These are phyloP conservation scores for Microcebus griseorufus DNA, from an alignment of 2,113 vertebrate genomes.

Conservation along the genomic window DNA sequence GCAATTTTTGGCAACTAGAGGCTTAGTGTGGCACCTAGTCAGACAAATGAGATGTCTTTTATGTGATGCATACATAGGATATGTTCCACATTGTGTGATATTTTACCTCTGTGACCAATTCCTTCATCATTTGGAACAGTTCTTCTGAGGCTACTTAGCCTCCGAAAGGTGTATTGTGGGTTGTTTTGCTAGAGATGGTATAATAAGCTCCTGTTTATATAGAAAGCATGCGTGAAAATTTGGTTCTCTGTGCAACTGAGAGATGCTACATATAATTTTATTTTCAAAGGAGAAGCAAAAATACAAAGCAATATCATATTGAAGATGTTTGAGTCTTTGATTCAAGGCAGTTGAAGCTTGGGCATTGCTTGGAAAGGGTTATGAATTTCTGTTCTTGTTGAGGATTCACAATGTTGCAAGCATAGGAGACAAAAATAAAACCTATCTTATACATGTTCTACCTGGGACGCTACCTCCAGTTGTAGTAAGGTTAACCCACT, in stretches of 20 bases:
- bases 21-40: neutral
- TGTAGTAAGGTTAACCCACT: neutral
- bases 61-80: neutral
- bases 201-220: neutral
- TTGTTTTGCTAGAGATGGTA: neutral
- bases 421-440: neutral
- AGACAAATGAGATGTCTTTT: neutral
- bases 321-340: neutral
- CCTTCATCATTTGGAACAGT: neutral
- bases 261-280: neutral
- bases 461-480: neutral
- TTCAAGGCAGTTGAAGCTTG: neutral
- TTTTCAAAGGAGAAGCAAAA: conserved; percentile 31
- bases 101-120: neutral
- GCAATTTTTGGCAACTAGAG: neutral
- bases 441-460: neutral
- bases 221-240: neutral
- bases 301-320: neutral
- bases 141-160: neutral
- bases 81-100: neutral
- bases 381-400: neutral
- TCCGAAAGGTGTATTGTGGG: neutral
- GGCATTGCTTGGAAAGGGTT: neutral
- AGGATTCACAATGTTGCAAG: neutral
- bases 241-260: neutral